Conservation (phyloP, 2,888 invertebrate genomes). For the Phengaris arion region DNA sequence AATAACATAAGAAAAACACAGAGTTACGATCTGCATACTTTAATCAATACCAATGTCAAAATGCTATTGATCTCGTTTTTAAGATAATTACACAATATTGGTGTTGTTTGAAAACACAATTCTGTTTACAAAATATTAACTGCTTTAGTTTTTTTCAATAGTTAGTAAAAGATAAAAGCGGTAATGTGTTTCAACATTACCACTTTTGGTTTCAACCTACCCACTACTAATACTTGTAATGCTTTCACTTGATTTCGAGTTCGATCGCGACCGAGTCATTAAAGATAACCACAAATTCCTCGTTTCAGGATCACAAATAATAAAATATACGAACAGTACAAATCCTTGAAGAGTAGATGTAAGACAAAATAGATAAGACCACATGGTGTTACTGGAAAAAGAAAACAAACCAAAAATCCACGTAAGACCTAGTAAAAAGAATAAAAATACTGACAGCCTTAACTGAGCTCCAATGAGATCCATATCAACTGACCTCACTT, state of each 20-base stretch:
- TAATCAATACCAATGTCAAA: neutral
- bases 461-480: slow-evolving; percentile 72
- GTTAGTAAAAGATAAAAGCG: neutral
- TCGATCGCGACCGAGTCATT: slow-evolving; percentile 56
- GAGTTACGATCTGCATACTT: neutral
- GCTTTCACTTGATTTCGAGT: slow-evolving; percentile 55
- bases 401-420: slow-evolving; percentile 82
- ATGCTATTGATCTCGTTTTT: neutral
- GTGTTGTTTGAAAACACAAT: neutral
- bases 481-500: slow-evolving; percentile 64
- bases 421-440: slow-evolving; percentile 80
- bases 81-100: neutral
- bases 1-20: slow-evolving; percentile 8
- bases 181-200: slow-evolving; percentile 27
- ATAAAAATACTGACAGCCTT: slow-evolving; percentile 77
- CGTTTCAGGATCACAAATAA: slow-evolving; percentile 77
- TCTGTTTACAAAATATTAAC: neutral
- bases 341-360: slow-evolving; percentile 82
- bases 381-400: slow-evolving; percentile 69
- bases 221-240: slow-evolving; percentile 55
- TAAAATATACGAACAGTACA: slow-evolving; percentile 81
- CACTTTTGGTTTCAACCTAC: slow-evolving; percentile 37
- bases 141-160: neutral
- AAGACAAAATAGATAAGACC: slow-evolving; percentile 82
- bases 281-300: slow-evolving; percentile 74